Percentiles rank a stretch among this genome's conserved stretches.
Evolutionary conservation across 2,113 vertebrate species (phyloP).

Genomic region (Emberiza fucata): DNA sequence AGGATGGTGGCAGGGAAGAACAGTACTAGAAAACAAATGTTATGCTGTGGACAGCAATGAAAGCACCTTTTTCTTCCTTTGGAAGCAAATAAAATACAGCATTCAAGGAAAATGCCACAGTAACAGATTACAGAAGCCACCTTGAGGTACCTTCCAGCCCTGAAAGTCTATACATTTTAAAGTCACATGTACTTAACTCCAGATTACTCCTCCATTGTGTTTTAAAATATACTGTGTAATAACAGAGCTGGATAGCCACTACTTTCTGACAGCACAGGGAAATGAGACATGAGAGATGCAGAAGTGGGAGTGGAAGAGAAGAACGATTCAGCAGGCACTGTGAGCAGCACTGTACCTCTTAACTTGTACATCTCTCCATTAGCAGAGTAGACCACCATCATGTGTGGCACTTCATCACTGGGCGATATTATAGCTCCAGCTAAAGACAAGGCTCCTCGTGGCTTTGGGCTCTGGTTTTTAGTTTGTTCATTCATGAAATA

Average conservation of each 20-base stretch:
- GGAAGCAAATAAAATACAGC: not conserved
- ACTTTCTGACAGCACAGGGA: not conserved
- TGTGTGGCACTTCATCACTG: conserved; percentile 91
- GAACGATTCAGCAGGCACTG: not conserved
- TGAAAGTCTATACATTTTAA: not conserved
- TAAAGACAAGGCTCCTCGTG: conserved; percentile 87
- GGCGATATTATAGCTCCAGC: conserved; percentile 86
- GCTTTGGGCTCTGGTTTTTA: conserved; percentile 83
- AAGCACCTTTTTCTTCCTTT: not conserved
- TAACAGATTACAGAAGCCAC: not conserved
- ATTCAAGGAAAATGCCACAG: not conserved
- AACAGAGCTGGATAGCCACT: not conserved
- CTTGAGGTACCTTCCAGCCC: not conserved
- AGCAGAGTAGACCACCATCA: conserved; percentile 88
- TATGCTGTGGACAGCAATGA: not conserved
- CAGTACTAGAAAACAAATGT: not conserved
- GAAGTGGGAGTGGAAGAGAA: not conserved
- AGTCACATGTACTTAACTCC: not conserved
- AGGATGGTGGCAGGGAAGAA: not conserved
- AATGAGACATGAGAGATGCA: not conserved
- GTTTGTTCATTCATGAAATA: conserved; percentile 94
- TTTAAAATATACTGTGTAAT: not conserved
- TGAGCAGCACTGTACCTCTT: conserved; percentile 78
- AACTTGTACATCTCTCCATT: conserved; percentile 93
- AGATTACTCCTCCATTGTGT: not conserved